Percentiles rank a stretch among this genome's conserved stretches.
Conservation (phyloP, 2,797 vertebrate genomes). For the Brachyrhaphis roseni region DNA sequence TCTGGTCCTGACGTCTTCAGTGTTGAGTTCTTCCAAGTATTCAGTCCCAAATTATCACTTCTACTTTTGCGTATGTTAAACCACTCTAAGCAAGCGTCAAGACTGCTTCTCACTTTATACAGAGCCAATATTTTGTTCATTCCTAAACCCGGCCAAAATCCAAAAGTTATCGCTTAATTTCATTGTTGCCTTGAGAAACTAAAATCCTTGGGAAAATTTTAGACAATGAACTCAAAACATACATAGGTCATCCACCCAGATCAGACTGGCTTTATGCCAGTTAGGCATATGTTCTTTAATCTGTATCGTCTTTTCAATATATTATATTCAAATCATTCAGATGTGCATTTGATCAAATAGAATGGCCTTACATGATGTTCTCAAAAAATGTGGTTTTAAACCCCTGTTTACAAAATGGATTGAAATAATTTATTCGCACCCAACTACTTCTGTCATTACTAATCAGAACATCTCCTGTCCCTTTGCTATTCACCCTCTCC, state of each 20-base stretch:
- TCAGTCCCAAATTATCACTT: not conserved
- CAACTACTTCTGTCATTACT: not conserved
- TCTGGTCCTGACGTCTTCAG: conserved; percentile 3
- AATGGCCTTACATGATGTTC: no score
- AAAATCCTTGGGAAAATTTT: no score
- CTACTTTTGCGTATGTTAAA: no score
- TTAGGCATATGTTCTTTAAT: conserved; percentile 8
- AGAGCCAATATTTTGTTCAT: no score
- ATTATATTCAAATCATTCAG: not conserved
- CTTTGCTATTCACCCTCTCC: not conserved
- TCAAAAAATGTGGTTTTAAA: not conserved
- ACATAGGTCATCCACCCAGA: no score
- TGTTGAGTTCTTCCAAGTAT: not conserved
- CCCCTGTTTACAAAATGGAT: no score
- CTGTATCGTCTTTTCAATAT: not conserved
- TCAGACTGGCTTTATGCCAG: conserved; percentile 9
- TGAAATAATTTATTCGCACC: not conserved
- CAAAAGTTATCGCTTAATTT: no score
- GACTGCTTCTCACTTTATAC: no score
- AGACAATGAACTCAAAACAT: no score
- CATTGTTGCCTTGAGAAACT: no score
- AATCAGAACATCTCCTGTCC: not conserved
- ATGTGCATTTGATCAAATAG: not conserved
- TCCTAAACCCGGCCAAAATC: no score
- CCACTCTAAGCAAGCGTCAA: no score